Evolutionary conservation across 30 jellyfish, hydroid and myxozoan genomes (phyloP).

Genomic region (Haliclystus octoradiatus): DNA sequence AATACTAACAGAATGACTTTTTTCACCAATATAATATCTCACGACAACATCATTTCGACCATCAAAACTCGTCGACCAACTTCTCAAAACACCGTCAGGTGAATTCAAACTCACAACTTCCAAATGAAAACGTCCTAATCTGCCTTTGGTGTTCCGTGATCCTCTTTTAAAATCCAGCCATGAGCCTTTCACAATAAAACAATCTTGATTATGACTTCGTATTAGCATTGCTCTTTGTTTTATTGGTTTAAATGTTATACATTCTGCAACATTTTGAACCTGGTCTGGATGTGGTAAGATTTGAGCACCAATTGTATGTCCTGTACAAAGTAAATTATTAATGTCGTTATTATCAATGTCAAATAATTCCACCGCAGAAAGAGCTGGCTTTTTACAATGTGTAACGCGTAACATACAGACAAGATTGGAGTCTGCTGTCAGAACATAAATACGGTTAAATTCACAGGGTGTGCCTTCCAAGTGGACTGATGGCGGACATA

Average conservation of each 20-base stretch:
- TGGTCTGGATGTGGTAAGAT: conserved; percentile 42
- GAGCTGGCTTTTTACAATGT: conserved; percentile 29
- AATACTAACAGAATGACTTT: conserved; percentile 12
- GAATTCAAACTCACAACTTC: background rate
- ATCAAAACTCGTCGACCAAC: background rate
- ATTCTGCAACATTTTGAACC: conserved; percentile 9
- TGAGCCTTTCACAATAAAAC: conserved; percentile 49
- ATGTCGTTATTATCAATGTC: conserved; percentile 24
- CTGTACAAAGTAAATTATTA: conserved; percentile 40
- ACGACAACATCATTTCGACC: background rate
- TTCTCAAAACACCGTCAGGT: background rate
- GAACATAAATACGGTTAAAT: conserved; percentile 11
- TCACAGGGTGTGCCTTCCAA: conserved; percentile 25
- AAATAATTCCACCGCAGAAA: conserved; percentile 49
- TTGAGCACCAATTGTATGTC: conserved; percentile 46
- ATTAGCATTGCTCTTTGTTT: conserved; percentile 57
- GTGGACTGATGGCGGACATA: conserved; percentile 18
- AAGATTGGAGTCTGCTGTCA: conserved; percentile 5
- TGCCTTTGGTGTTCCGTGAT: background rate
- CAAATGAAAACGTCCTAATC: background rate
- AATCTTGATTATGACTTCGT: conserved; percentile 40
- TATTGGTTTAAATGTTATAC: conserved; percentile 23
- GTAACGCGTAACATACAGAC: conserved; percentile 35
- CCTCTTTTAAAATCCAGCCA: conserved; percentile 50
- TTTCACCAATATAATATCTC: background rate